Percentiles rank a stretch among this genome's conserved stretches.
phyloP scores from a whole-genome alignment of 1,140 invertebrate species.

The Drosophila tani region DNA sequence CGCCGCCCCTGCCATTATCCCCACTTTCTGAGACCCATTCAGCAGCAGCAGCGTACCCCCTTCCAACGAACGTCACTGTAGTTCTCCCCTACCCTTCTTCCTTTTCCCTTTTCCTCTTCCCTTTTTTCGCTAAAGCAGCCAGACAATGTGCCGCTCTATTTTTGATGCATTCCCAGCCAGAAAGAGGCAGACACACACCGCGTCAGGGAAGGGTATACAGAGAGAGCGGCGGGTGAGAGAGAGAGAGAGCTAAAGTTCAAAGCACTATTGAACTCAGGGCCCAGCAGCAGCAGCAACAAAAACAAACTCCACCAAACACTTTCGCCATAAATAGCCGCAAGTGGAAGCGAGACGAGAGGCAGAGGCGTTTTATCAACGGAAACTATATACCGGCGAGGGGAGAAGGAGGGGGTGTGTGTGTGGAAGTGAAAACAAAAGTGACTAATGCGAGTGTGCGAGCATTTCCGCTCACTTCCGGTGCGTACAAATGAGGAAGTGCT shows the following conservation, averaged over 20 bases:
- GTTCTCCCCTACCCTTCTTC: neutral
- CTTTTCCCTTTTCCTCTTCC: constrained; percentile 5
- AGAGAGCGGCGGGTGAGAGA: constrained; percentile 4
- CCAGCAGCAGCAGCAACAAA: constrained; percentile 25
- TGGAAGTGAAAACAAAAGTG: constrained; percentile 79
- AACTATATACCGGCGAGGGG: constrained; percentile 9
- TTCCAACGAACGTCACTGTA: constrained; percentile 9
- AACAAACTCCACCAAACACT: constrained; percentile 65
- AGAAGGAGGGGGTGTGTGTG: neutral
- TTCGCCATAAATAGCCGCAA: constrained; percentile 78
- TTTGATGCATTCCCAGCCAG: constrained; percentile 65
- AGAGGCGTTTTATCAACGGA: constrained; percentile 47
- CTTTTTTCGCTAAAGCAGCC: constrained; percentile 47
- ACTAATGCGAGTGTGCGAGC: constrained; percentile 72
- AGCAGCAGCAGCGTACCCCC: neutral
- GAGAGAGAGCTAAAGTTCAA: constrained; percentile 73
- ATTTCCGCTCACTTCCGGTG: constrained; percentile 76
- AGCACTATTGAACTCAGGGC: constrained; percentile 77
- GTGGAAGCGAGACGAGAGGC: constrained; percentile 26
- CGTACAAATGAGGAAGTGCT: constrained; percentile 78
- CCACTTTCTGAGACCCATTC: constrained; percentile 31
- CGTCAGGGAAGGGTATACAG: constrained; percentile 2
- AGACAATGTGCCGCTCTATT: constrained; percentile 81
- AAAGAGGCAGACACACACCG: constrained; percentile 33
- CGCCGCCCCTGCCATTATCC: constrained; percentile 16